Conservation (phyloP, 2,888 invertebrate genomes). For the Muschampia plurimacula region DNA sequence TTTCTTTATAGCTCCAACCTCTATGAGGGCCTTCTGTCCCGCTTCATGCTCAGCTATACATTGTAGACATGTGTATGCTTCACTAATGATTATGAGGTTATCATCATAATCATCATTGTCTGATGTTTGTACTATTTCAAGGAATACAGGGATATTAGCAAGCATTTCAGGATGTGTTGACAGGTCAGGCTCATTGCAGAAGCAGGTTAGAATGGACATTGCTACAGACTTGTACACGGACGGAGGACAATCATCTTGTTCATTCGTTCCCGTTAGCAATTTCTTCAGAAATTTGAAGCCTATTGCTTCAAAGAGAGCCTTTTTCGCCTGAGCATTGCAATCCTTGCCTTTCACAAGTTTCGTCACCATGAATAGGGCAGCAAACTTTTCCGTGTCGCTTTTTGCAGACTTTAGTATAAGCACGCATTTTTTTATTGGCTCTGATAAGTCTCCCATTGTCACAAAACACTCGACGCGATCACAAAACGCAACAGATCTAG, state of each 20-base stretch:
- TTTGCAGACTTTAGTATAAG: slow-evolving; percentile 91
- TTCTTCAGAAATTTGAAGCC: slow-evolving; percentile 95
- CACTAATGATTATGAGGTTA: slow-evolving; percentile 93
- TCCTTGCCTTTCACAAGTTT: slow-evolving; percentile 94
- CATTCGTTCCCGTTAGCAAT: slow-evolving; percentile 90
- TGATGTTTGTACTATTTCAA: slow-evolving; percentile 93
- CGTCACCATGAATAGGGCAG: slow-evolving; percentile 96
- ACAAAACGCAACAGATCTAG: slow-evolving; percentile 77
- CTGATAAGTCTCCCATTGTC: slow-evolving; percentile 88
- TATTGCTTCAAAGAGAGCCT: slow-evolving; percentile 94
- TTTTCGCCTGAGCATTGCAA: slow-evolving; percentile 91
- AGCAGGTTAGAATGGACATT: slow-evolving; percentile 93
- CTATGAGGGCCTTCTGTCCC: slow-evolving; percentile 92
- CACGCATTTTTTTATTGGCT: slow-evolving; percentile 94
- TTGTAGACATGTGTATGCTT: slow-evolving; percentile 93
- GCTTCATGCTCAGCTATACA: slow-evolving; percentile 92
- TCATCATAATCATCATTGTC: slow-evolving; percentile 95
- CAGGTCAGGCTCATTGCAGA: slow-evolving; percentile 92
- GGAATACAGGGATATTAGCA: slow-evolving; percentile 92
- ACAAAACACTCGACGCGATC: slow-evolving; percentile 70
- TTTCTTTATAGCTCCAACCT: slow-evolving; percentile 91
- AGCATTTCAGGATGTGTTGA: slow-evolving; percentile 94
- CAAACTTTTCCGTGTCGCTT: slow-evolving; percentile 96
- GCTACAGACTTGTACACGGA: slow-evolving; percentile 96
- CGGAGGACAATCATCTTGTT: slow-evolving; percentile 95